phyloP scores from a whole-genome alignment of 2,888 invertebrate genomes.

The Platerodrilus igneus region DNA sequence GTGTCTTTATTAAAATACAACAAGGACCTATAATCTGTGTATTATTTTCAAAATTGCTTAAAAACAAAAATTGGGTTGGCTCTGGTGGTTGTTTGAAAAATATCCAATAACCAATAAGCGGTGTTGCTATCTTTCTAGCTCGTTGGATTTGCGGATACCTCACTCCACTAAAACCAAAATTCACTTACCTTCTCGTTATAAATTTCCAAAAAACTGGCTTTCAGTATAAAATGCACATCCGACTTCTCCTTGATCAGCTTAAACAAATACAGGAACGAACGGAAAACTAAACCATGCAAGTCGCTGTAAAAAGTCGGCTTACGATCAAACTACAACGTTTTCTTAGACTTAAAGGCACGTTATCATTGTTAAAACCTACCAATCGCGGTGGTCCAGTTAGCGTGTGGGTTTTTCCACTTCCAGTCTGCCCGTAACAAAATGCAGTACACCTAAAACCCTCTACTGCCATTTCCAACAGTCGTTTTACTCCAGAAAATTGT shows the following conservation, averaged over 20 bases:
- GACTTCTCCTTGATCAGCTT: conserved; percentile 72
- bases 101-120: too few species aligned
- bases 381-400: conserved; percentile 86
- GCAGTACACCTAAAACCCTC: conserved; percentile 92
- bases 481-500: conserved; percentile 84
- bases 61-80: too few species aligned
- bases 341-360: too few species aligned
- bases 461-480: conserved; percentile 88
- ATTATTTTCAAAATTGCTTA: too few species aligned
- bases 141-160: too few species aligned
- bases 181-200: conserved; percentile 90
- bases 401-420: conserved; percentile 94
- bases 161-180: too few species aligned
- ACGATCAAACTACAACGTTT: conserved; percentile 41
- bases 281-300: conserved; percentile 82
- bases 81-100: too few species aligned
- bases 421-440: conserved; percentile 95
- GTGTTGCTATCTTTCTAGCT: too few species aligned
- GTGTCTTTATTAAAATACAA: too few species aligned
- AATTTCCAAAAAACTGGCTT: conserved; percentile 92
- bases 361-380: conserved; percentile 61
- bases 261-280: conserved; percentile 87
- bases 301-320: conserved; percentile 52
- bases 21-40: too few species aligned
- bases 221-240: conserved; percentile 76